phyloP scores from a whole-genome alignment of 2,888 invertebrate species.

The Chesias legatella region DNA sequence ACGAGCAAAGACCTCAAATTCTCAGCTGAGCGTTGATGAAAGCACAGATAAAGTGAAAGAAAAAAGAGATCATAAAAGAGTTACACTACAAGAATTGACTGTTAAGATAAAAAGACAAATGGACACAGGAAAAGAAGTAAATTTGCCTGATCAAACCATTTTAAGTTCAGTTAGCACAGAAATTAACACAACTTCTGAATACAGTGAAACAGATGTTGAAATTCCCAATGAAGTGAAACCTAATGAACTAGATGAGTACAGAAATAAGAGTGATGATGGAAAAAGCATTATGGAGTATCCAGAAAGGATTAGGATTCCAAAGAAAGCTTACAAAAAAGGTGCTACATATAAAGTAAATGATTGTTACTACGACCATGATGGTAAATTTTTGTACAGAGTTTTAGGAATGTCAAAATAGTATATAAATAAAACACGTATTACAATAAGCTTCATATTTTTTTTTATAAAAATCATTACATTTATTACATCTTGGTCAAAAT shows the following conservation, averaged over 20 bases:
- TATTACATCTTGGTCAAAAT: conserved; percentile 62
- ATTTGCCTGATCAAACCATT: conserved; percentile 59
- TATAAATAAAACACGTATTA: conserved; percentile 54
- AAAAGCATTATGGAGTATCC: conserved; percentile 65
- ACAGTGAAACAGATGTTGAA: conserved; percentile 44
- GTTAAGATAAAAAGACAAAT: conserved; percentile 53
- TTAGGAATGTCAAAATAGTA: conserved; percentile 79
- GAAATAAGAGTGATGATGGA: conserved; percentile 39
- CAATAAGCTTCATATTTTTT: conserved; percentile 65
- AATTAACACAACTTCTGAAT: conserved; percentile 27
- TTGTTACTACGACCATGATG: conserved; percentile 90
- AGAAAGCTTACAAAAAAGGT: conserved; percentile 81
- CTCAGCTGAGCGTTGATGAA: conserved; percentile 13
- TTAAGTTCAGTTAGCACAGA: conserved; percentile 38
- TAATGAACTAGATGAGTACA: conserved; percentile 37
- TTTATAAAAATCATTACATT: conserved; percentile 74
- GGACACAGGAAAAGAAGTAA: conserved; percentile 50
- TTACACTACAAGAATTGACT: conserved; percentile 62
- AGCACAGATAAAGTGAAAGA: conserved; percentile 14
- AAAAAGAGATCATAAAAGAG: conserved; percentile 39
- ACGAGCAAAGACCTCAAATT: conserved; percentile 10
- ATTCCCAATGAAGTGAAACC: conserved; percentile 32
- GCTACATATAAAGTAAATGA: conserved; percentile 88
- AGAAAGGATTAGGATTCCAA: conserved; percentile 85
- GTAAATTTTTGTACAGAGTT: conserved; percentile 88